Base-by-base conservation (phyloP, 2,113 vertebrate species). In the Brevimyrus niger region DNA sequence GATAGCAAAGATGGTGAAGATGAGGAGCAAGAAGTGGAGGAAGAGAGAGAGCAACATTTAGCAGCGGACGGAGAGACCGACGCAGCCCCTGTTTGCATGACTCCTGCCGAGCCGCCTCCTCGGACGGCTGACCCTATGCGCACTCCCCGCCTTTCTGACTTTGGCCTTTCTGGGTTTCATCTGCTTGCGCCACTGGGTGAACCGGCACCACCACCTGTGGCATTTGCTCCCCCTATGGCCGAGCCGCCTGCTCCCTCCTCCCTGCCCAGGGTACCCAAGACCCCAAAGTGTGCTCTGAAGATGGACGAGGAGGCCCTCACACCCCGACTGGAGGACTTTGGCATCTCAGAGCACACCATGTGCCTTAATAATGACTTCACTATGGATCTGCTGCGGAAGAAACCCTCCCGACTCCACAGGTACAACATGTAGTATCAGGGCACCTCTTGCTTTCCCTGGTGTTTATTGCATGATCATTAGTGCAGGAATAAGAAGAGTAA, bases 301-400 rank as follows among this genome's bases (percentile, higher is more conserved):
- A 96, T 97, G 96, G 97, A 97, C 0, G 95, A 96, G 35, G 95
- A 96, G n/a, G 95, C 94, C 3, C 88, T 90, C 7, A 97, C 96
- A 0, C 97, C 97, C 0, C 97, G 96, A 51, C 91, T 97, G 55
- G 95, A 96, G 5, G 94, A 97, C 88, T 98, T 99, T 8, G 96
- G 96, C 65, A 96, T 99, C 87, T 95, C 95, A 0, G 98, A 98
- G 47, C 92, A 96, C 50, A 97, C 96, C 3, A 88, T 96, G 93
- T 97, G 94, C 93, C 94, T 98, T 92, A 97, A 97, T 92, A 97
- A 97, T 53, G 97, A 99, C 91, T 98, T 98, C 85, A 98, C 98
- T 0, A 94, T 98, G 93, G 96, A 96, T 4, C 95, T 98, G 35
- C 91, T 96, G 1, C 92, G 65, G 55, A 97, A 97, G 93, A 94